Base-by-base conservation (phyloP, 1,140 invertebrate species). In the Bicyclus anynana region DNA sequence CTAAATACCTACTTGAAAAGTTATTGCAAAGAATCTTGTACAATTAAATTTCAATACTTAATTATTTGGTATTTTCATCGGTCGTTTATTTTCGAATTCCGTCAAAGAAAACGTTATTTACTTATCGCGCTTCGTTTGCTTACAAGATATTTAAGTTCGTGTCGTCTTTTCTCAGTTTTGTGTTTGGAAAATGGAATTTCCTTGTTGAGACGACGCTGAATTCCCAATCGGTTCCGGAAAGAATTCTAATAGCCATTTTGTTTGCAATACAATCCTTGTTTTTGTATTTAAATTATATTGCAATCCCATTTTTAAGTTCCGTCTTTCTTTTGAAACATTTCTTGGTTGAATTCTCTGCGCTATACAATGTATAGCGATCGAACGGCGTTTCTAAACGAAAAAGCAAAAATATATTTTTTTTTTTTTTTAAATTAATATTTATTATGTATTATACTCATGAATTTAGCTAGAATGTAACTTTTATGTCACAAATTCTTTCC, bases 121-220 rank as follows among this genome's bases (percentile, higher is more conserved):
- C 80, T 84, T 81, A 86, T 86, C 80, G 77, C 74, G 79, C 80
- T 74, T 80, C 82, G 80, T 86, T 84, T 86, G 79, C 83, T 86
- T 83, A 86, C 80, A 83, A 81, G 79, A 80, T 83, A 84, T 84
- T 86, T 86, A 83, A 76, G 79, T 77, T 59, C 73, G 72, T 72
- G 74, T 79, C 77, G 80, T 74, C 78, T 79, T 73, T 80, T 81
- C 71, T 55, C 77, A 63, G 74, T 80, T 80, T 78, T 80, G 75
- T 84, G 74, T 84, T 85, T 72, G 69, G 72, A 77, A 82, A 86
- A 86, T 86, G 83, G 83, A 84, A 74, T 84, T 84, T 86, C 80
- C 77, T 75, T 86, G 83, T 86, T 73, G 72, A 65, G 49, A 72
- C 67, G 54, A 70, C 67, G 68, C 64, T 71, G 77, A 72, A 84